Evolutionary conservation across 2,888 invertebrate species (phyloP), one percentile per base, ranked within the genome.

Genomic region (Stenchaetothrips biformis): DNA sequence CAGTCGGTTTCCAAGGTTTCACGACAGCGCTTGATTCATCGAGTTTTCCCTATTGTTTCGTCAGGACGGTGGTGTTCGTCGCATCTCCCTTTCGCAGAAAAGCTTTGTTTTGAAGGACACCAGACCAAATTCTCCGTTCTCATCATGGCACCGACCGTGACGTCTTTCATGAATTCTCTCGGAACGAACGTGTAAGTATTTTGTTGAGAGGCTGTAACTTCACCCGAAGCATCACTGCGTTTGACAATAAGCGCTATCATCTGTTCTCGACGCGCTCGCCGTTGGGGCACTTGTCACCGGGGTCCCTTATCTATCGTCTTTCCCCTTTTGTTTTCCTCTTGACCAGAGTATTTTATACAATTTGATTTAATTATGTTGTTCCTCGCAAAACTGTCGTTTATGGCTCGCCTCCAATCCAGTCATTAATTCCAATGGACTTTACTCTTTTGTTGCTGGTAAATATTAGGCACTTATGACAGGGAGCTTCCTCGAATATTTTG

Each of bases 121-220:
- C 11, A 37, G n/a, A 9, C 21, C 25, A 74, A 74, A 25, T 74
- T 74, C 11, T 7, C 11, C 21, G 67, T 74, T 3, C 25, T 74
- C 83, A 85, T 81, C 83, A 92, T 92, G 92, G 89, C 90, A 86
- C 88, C 91, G 83, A 89, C 90, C 84, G 86, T 92, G 83, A 88
- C 90, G 85, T 89, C 90, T 82, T 92, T 93, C 86, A 86, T 92
- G 84, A 91, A 92, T 87, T 90, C 92, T 83, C 92, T 93, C 88
- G 91, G 90, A 86, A 91, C 89, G 87, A 91, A 89, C 85, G 88
- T 93, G 93, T 93, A 87, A 92, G 93, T 92, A 74, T 11, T 4
- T 13, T 18, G 4, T 53, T 37, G 37, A 37, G 37, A 37, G 37
- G 37, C 37, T 37, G 37, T 2, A 37, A 37, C 4, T 37, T 37